Percentiles rank a stretch among this genome's conserved stretches.
Conservation (phyloP, 2,888 invertebrate species). For the Agonopterix alstromeriana region DNA sequence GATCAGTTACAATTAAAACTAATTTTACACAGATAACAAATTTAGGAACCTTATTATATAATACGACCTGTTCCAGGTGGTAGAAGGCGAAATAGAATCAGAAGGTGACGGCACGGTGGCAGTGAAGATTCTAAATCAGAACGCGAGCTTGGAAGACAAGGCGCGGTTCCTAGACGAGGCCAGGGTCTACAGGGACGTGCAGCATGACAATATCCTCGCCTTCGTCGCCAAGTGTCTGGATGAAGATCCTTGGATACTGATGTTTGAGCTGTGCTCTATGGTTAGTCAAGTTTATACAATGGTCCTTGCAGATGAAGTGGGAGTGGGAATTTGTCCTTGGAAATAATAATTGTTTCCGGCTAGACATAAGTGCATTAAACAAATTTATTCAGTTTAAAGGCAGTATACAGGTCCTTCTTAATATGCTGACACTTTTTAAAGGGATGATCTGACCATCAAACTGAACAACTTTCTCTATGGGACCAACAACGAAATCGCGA, state of each 20-base stretch:
- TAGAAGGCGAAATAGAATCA: slow-evolving; percentile 84
- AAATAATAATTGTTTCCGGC: no score
- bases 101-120: slow-evolving; percentile 74
- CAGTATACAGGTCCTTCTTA: no score
- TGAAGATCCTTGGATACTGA: slow-evolving; percentile 85
- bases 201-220: slow-evolving; percentile 84
- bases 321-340: neutral
- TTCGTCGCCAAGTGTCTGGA: slow-evolving; percentile 86
- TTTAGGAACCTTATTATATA: no score
- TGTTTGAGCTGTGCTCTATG: slow-evolving; percentile 85
- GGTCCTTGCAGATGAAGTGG: neutral
- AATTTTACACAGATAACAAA: no score
- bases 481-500: no score
- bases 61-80: slow-evolving; percentile 69
- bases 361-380: no score
- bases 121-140: slow-evolving; percentile 88
- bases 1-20: slow-evolving; percentile 12
- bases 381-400: no score
- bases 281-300: slow-evolving; percentile 37
- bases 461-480: no score
- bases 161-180: slow-evolving; percentile 88
- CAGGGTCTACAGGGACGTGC: slow-evolving; percentile 81
- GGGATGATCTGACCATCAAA: no score
- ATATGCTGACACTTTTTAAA: no score
- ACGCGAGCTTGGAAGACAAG: slow-evolving; percentile 85